A percentile compares a stretch with the other conserved stretches of the same genome.
Conservation (phyloP, 2,797 vertebrate species). For the Cyclopterus lumpus region DNA sequence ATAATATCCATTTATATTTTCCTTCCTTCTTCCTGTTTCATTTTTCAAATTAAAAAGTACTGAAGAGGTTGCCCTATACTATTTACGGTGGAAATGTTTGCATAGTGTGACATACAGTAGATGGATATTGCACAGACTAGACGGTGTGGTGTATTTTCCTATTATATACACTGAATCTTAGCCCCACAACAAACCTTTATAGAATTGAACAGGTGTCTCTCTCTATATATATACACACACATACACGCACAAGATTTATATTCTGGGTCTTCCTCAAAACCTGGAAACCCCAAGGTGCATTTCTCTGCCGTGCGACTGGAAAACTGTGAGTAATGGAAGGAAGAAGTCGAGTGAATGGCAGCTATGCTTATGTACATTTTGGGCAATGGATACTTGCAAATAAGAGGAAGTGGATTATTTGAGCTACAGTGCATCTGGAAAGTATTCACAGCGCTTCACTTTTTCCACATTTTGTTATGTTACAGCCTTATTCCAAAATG, state of each 20-base stretch:
- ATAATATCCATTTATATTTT: neutral
- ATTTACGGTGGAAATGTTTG: neutral
- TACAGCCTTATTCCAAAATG: no score
- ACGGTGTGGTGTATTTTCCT: neutral
- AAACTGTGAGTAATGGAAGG: constrained; percentile 16
- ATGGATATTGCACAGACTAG: neutral
- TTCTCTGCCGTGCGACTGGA: constrained; percentile 6
- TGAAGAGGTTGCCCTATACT: neutral
- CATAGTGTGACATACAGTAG: neutral
- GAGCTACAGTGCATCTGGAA: no score
- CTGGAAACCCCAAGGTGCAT: constrained; percentile 3
- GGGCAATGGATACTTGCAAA: constrained; percentile 11
- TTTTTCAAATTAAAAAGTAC: neutral
- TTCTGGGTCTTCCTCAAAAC: neutral
- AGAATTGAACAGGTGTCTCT: neutral
- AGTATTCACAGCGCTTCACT: no score
- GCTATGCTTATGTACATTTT: neutral
- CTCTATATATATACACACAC: no score
- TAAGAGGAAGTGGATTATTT: constrained; percentile 47
- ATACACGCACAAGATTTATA: no score
- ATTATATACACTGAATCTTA: neutral
- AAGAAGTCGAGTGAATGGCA: constrained; percentile 13
- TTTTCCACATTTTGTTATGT: no score
- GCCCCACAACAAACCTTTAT: neutral
- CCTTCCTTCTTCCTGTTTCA: neutral